Conservation (phyloP, 2,113 vertebrate species). For the Coryphaenoides rupestris region DNA sequence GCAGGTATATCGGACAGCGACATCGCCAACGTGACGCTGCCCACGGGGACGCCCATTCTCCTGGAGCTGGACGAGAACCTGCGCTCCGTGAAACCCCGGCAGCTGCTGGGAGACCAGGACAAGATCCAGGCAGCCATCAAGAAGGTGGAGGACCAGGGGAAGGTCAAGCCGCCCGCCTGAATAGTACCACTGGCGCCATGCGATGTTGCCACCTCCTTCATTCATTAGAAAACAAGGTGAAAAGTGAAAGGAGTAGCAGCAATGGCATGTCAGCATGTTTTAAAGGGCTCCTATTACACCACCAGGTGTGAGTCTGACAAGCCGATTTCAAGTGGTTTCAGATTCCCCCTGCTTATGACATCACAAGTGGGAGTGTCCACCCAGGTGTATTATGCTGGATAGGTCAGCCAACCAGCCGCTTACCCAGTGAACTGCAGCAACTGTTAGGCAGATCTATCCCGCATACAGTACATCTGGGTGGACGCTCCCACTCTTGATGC, state of each 20-base stretch:
- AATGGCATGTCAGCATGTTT: too few relatives aligned
- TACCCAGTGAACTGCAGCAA: too few relatives aligned
- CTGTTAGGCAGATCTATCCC: too few relatives aligned
- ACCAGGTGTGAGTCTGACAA: too few relatives aligned
- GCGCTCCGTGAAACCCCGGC: conserved; percentile 78
- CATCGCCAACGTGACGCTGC: conserved; percentile 87
- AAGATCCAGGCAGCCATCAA: conserved; percentile 94
- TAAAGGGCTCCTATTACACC: too few relatives aligned
- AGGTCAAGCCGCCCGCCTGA: conserved; percentile 71
- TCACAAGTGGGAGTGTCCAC: too few relatives aligned
- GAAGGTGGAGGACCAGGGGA: conserved; percentile 97
- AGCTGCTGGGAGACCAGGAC: conserved; percentile 88
- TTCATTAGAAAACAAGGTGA: background rate
- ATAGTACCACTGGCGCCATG: background rate
- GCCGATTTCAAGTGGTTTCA: too few relatives aligned
- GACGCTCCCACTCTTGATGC: too few relatives aligned
- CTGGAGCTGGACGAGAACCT: conserved; percentile 90
- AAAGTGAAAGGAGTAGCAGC: background rate
- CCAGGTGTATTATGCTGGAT: too few relatives aligned
- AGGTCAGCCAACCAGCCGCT: too few relatives aligned
- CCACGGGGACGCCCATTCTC: conserved; percentile 90
- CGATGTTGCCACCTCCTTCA: background rate
- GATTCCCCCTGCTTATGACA: too few relatives aligned
- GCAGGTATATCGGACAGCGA: conserved; percentile 90
- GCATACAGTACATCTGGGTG: too few relatives aligned